phyloP scores from a whole-genome alignment of 2,113 vertebrate species.

The Microcebus tavaratra region DNA sequence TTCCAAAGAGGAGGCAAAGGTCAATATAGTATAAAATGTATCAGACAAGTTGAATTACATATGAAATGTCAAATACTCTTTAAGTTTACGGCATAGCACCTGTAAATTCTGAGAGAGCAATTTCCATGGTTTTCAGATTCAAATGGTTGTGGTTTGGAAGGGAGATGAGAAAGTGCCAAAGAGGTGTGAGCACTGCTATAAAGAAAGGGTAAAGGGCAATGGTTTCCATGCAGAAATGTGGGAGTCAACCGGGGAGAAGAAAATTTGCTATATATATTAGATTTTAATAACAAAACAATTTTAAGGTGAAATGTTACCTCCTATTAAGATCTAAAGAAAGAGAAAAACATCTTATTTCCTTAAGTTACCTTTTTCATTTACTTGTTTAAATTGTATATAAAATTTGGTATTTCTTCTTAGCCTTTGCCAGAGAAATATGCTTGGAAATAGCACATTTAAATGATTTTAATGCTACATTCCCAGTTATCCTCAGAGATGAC shows the following conservation, averaged over 20 bases:
- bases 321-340: background rate
- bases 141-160: background rate
- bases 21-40: background rate
- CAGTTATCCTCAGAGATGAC: background rate
- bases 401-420: constrained; percentile 54
- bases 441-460: constrained; percentile 54
- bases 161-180: background rate
- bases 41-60: background rate
- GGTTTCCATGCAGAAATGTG: background rate
- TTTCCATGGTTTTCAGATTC: background rate
- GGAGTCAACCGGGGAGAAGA: background rate
- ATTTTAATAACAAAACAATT: constrained; percentile 15
- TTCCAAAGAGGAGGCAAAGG: background rate
- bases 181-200: background rate
- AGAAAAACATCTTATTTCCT: background rate
- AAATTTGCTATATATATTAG: background rate
- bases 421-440: constrained; percentile 61
- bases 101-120: background rate
- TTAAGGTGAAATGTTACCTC: constrained; percentile 33
- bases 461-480: background rate
- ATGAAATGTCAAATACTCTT: background rate
- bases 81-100: background rate
- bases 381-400: constrained; percentile 46
- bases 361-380: constrained; percentile 40
- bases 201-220: background rate